Evolutionary conservation across 2,888 invertebrate genomes (phyloP), one percentile per base, ranked within the genome.

Genomic region (Hipparchia semele): DNA sequence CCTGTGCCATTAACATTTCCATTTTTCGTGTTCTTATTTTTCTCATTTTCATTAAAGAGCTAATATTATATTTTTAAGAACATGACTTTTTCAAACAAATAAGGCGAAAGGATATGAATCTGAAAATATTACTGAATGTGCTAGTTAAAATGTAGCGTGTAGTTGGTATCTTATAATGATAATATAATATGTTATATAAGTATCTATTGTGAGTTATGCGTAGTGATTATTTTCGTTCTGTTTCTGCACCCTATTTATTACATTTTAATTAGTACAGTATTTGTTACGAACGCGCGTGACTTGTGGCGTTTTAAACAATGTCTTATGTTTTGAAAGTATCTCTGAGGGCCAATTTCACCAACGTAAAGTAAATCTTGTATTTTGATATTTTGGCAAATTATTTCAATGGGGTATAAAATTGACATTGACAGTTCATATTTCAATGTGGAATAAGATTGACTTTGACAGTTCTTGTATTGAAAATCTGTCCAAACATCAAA

Each of bases 101-200:
- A 10, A 13, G 5, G 8, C 13, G 12, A 59, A 6, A 23, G 6
- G 10, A 59, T 33, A 62, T 76, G 65, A 70, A 90, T 91, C 90
- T 90, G 90, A 90, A 91, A 90, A 90, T 90, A 84, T 90, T 90
- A 90, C 89, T 82, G 86, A 87, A 89, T 90, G 89, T 91, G 90
- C 90, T 90, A 90, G 88, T 91, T 90, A 86, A 90, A 90, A 89
- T 90, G 90, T 91, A 89, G 89, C 82, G 75, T 77, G 80, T 88
- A 86, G 86, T 84, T 80, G 79, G 46, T 62, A 23, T 62, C 12
- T 9, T 70, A 49, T 58, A 39, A 54, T 82, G 7, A 49, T 13
- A 46, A 76, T 80, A 49, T 49, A 46, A 4, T 81, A 76, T 80
- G 73, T 77, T 75, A 71, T 80, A 77, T 78, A 78, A 81, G 75